Percentiles rank a stretch among this genome's conserved stretches.
phyloP scores from a whole-genome alignment of 1,140 invertebrate genomes.

The Phortica variegata region DNA sequence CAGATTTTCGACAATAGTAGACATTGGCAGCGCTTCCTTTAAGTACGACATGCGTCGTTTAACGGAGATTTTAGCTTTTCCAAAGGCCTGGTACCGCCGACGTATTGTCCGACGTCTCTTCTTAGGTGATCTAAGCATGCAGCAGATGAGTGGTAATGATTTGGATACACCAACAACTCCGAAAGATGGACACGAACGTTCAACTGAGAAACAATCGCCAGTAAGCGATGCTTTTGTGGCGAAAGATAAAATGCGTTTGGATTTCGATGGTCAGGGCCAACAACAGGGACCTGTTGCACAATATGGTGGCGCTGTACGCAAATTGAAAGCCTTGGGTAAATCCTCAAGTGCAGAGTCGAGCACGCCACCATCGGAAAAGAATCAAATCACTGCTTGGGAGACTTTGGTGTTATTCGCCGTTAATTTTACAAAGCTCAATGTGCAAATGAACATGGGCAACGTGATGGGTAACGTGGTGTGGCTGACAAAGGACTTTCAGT shows the following conservation, averaged over 20 bases:
- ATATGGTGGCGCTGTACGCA: conserved; percentile 55
- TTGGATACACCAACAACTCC: conserved; percentile 34
- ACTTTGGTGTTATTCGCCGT: conserved; percentile 93
- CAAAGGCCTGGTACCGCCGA: conserved; percentile 95
- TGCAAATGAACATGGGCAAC: conserved; percentile 99
- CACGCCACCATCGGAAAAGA: conserved; percentile 49
- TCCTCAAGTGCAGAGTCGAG: conserved; percentile 47
- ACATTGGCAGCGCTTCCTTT: conserved; percentile 97
- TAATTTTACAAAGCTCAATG: conserved; percentile 91
- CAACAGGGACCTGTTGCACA: too few species aligned
- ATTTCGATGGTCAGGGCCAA: conserved; percentile 29
- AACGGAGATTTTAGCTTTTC: conserved; percentile 95
- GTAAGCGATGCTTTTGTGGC: conserved; percentile 21
- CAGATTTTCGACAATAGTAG: conserved; percentile 90
- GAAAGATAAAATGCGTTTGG: conserved; percentile 39
- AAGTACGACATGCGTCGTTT: conserved; percentile 98
- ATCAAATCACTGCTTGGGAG: conserved; percentile 77
- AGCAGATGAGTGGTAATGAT: conserved; percentile 28
- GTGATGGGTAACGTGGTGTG: conserved; percentile 96
- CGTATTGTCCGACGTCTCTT: conserved; percentile 91
- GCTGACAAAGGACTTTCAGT: conserved; percentile 87
- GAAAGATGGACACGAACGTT: conserved; percentile 2
- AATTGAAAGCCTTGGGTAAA: conserved; percentile 59
- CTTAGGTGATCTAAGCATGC: conserved; percentile 80
- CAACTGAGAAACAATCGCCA: conserved; percentile 13